Base-by-base conservation (phyloP, 2,888 invertebrate species). In the Danaus chrysippus region DNA sequence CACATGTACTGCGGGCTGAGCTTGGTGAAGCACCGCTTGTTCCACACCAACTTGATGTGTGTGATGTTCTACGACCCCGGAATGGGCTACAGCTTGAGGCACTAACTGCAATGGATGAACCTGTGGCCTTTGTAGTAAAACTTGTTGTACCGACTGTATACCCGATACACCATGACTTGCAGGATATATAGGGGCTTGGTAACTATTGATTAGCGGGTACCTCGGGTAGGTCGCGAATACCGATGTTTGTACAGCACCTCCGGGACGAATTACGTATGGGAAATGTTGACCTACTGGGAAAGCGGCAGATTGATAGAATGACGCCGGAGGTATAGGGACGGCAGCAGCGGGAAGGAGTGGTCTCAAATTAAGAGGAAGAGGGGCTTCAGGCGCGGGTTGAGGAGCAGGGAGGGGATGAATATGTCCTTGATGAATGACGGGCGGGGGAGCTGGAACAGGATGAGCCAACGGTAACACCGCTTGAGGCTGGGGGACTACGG, bases 171-270 rank as follows among this genome's bases (percentile, higher is more conserved):
- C 58, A 1, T 71, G 69, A 0, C 70, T 59, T 1, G 73, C 9
- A 9, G 84, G 83, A 17, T 79, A 63, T 1, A 78, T 64, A 0
- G 83, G 81, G 9, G 74, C 74, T 59, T 82, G 86, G 56, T 82
- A 87, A 49, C 71, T 69, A 62, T 86, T 86, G 0, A 83, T 63
- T 8, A 87, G 73, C 0, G 91, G 91, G 71, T 85, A 89, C 66
- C 86, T 79, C 6, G 91, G 91, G 61, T 85, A 91, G 1, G 85
- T 86, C 0, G 91, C 91, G 54, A 91, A 91, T 54, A 79, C 74
- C 2, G 91, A 91, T 3, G 88, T 82, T 65, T 91, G 91, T 1
- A 87, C 76, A 12, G 91, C 84, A 64, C 86, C 84, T 12, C 91
- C 91, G 9, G 89, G 91, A 10, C 88, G 82, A 10, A 91, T 76